Conservation (phyloP, 1,140 invertebrate genomes). For the Habropoda laboriosa region DNA sequence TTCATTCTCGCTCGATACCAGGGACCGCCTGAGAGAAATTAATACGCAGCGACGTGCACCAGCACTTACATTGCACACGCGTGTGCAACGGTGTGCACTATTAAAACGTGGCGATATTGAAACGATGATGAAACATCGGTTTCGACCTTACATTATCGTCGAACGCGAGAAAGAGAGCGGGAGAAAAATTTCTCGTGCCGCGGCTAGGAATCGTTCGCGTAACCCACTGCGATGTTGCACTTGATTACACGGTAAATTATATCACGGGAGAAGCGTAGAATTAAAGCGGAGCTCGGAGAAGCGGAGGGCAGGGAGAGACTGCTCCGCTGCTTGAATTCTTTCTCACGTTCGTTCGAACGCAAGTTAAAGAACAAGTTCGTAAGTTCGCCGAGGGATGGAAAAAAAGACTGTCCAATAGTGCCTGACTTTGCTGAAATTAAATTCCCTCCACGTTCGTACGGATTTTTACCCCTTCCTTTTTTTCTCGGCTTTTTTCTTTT, state of each 20-base stretch:
- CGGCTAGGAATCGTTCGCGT: constrained; percentile 25
- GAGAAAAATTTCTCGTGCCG: constrained; percentile 35
- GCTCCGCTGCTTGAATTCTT: constrained; percentile 57
- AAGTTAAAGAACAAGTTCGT: constrained; percentile 65
- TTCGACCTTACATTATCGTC: constrained; percentile 41
- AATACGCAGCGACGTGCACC: constrained; percentile 44
- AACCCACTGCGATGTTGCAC: constrained; percentile 42
- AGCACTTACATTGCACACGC: neutral
- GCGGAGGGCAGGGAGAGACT: no score
- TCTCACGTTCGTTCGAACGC: constrained; percentile 60
- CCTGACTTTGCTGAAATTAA: constrained; percentile 1
- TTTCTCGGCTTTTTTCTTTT: no score
- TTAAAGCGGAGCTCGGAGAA: constrained; percentile 34
- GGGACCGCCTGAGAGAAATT: constrained; percentile 44
- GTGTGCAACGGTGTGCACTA: constrained; percentile 17
- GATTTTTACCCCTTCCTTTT: no score
- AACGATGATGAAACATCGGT: constrained; percentile 28
- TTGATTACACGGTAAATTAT: constrained; percentile 59
- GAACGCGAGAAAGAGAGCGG: neutral
- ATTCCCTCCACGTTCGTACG: constrained; percentile 57
- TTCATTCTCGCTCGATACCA: constrained; percentile 57
- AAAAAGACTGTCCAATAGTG: constrained; percentile 30
- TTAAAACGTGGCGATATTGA: constrained; percentile 41
- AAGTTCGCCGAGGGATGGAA: constrained; percentile 40
- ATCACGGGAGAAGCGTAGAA: constrained; percentile 31